These are phyloP conservation scores for Pseudochromis fuscus DNA, from an alignment of 2,797 vertebrate genomes.

Conservation along the genomic window DNA sequence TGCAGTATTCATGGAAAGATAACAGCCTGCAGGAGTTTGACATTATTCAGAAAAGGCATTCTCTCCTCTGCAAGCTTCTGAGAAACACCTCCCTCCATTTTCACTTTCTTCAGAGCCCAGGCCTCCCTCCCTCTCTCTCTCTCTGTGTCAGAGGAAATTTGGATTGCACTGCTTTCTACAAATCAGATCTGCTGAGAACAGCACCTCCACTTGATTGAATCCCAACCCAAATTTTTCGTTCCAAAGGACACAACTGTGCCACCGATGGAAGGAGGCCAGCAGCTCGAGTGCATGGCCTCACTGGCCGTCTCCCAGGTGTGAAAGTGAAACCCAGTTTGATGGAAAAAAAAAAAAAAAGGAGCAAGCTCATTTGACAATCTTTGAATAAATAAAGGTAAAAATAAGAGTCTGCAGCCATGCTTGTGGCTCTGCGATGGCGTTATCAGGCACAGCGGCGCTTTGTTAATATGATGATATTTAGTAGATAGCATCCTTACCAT, in stretches of 20 bases:
- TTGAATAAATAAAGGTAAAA: slow-evolving; percentile 20
- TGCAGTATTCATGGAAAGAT: slow-evolving; percentile 49
- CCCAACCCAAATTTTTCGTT: slow-evolving; percentile 46
- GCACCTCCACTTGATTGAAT: slow-evolving; percentile 61
- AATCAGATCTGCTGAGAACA: slow-evolving; percentile 72
- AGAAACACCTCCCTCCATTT: slow-evolving; percentile 37
- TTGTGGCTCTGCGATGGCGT: background rate
- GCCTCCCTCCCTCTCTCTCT: slow-evolving; percentile 11
- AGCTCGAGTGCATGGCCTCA: background rate
- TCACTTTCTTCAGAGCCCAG: slow-evolving; percentile 11
- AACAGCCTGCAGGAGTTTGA: slow-evolving; percentile 50
- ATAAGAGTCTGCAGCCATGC: background rate
- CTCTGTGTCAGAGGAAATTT: slow-evolving; percentile 53
- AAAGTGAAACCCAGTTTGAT: slow-evolving; percentile 30
- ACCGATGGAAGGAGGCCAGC: slow-evolving; percentile 30
- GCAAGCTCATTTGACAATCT: slow-evolving; percentile 10
- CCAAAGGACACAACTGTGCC: slow-evolving; percentile 37
- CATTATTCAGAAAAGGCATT: slow-evolving; percentile 47
- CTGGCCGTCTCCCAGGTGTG: slow-evolving; percentile 24
- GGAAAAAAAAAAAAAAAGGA: slow-evolving; percentile 11
- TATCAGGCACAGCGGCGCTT: background rate
- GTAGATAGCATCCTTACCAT: background rate
- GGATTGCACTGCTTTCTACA: slow-evolving; percentile 45
- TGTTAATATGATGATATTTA: background rate
- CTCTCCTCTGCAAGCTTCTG: slow-evolving; percentile 28